Base-by-base conservation (phyloP, 92 coral and sea anemone species). In the Siderastrea siderea region DNA sequence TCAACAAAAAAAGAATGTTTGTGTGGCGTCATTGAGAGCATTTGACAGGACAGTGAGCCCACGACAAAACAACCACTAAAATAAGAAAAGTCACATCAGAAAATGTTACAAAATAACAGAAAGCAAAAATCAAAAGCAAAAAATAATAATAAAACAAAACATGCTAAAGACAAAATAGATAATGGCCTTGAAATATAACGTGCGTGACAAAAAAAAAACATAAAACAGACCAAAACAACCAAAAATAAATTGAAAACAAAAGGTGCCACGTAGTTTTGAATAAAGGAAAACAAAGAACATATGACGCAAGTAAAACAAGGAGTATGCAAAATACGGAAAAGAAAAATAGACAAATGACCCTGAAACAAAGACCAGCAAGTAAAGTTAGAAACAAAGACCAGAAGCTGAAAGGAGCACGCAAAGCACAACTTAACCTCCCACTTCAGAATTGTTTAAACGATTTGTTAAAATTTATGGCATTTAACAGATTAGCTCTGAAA, bases 341-440 rank as follows among this genome's bases (percentile, higher is more conserved):
- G 12, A 17, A 53, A 3, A 19, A 12, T 16, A 10, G 3, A 53
- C 52, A 3, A 67, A 44, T 53, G 4, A 9, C 54, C 48, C 79
- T 79, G 91, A 87, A 85, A 85, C 68, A 8, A 52, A 85, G 49
- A 65, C 62, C 52, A 64, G 54, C 26, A 59, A 46, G 68, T 15
- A 75, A 38, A 47, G 68, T 85, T 50, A 85, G 62, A n/a, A 14
- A 16, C 12, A 77, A 16, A 53, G 57, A 17, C 58, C 75, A 85
- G 54, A 85, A 26, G 38, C 38, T 26, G 38, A 26, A 43, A 26
- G 60, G 45, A 64, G 66, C 66, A 0, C 1, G 66, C 38, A 61
- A 61, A 26, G 19, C 66, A 2, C 66, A 14, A 61, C 66, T 13
- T 16, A 61, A 17, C 3, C 19, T 2, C 1, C 66, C 19, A 61